Percentiles rank a stretch among this genome's conserved stretches.
phyloP scores from a whole-genome alignment of 92 coral and sea anemone genomes.

The Isaurus tuberculatus region DNA sequence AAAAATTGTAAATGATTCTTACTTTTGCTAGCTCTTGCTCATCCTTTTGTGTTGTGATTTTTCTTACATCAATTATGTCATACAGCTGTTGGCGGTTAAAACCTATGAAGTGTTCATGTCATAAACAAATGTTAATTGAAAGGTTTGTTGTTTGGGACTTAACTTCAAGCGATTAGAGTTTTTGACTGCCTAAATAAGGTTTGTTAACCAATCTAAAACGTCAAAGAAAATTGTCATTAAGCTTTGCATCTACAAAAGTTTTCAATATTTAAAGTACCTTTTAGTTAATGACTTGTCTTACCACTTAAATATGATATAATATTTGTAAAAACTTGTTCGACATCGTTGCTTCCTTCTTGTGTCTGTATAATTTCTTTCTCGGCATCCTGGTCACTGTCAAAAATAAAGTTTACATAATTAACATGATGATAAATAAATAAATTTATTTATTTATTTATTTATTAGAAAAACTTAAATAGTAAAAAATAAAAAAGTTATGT shows the following conservation, averaged over 20 bases:
- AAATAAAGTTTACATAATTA: not conserved
- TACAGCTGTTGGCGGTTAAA: constrained; percentile 30
- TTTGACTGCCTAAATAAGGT: too few species aligned
- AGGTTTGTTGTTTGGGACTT: too few species aligned
- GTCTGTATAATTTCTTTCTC: constrained; percentile 25
- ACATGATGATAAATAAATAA: too few species aligned
- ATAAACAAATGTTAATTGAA: not conserved
- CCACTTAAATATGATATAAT: constrained; percentile 35
- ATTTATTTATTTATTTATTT: too few species aligned
- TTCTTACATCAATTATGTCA: constrained; percentile 20
- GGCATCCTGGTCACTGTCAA: constrained; percentile 30
- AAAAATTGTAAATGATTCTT: not conserved
- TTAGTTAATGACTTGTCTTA: not conserved
- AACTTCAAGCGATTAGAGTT: too few species aligned
- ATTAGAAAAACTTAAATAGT: too few species aligned
- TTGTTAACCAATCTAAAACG: too few species aligned
- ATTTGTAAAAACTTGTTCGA: constrained; percentile 33
- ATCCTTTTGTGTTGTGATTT: constrained; percentile 5
- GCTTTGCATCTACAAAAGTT: too few species aligned
- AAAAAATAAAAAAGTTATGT: too few species aligned
- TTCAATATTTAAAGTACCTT: too few species aligned
- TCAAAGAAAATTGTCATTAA: too few species aligned
- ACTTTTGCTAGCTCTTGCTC: constrained; percentile 29
- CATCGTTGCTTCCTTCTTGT: not conserved
- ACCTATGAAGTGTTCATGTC: too few species aligned